Base-by-base conservation (phyloP, 2,797 vertebrate genomes). In the Gobionotothen gibberifrons region DNA sequence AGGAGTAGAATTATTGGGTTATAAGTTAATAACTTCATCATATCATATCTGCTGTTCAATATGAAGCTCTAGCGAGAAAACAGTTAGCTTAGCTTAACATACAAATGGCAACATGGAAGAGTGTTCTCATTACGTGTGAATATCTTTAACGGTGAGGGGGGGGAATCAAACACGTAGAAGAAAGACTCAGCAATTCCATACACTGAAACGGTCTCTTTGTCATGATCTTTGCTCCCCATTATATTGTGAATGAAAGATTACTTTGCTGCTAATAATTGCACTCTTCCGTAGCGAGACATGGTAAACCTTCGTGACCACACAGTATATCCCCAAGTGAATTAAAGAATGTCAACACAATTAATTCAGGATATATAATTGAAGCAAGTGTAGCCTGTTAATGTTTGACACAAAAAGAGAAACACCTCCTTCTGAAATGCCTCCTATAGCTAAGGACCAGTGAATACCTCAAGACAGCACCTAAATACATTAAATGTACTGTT, bases 321-420 rank as follows among this genome's bases (percentile, higher is more conserved):
- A 49, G 46, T 22, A 1, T 13, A 59, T 54, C 49, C 29, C 56
- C 61, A 55, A 32, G 44, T 3, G 19, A 63, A 51, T 51, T 15
- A 55, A 46, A 60, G 42, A 59, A 29, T 32, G 68, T 17, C 55
- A 67, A 40, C 56, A 44, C 44, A 55, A 44, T 56, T 26, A 44
- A 22, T 49, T 21, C 21, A 9, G 22, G 54, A 21, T 47, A 3
- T 42, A 11, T 47, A 52, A 60, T 44, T 46, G 19, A 42, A 55
- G 26, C 36, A 1, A 21, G 17, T 9, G 29, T 16, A 15, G 32
- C 15, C n/a, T 21, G 40, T 52, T 22, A 4, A 2, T 53, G 57
- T 47, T 47, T 3, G 1, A 49, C 54, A 26, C 13, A 39, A 43
- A 44, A 60, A 39, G 47, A 32, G 2, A 40, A 75, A 57, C 39